Evolutionary conservation across 2,113 vertebrate species (phyloP).

Genomic region (Heptranchias perlo): DNA sequence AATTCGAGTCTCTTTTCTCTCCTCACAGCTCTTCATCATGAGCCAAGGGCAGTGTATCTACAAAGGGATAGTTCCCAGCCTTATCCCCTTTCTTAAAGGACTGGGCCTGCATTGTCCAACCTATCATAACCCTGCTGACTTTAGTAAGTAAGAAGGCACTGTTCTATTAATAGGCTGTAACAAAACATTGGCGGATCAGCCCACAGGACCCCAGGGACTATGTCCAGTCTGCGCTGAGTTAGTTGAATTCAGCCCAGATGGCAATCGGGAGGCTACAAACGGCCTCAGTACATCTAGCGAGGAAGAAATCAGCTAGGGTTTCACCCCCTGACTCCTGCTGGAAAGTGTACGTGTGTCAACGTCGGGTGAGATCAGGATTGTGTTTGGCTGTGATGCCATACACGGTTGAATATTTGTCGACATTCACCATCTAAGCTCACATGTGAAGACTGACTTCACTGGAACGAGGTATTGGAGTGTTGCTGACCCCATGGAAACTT

Average conservation of each 20-base stretch:
- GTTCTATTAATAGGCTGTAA: background rate
- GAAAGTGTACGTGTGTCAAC: background rate
- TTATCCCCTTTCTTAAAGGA: constrained; percentile 94
- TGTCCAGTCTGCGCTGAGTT: background rate
- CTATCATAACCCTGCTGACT: constrained; percentile 96
- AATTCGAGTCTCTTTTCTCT: constrained; percentile 38
- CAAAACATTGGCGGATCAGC: background rate
- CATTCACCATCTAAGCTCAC: background rate
- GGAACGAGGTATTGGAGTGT: background rate
- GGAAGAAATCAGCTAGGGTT: too few relatives aligned
- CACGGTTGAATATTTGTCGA: background rate
- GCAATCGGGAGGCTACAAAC: background rate
- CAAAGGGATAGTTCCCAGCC: constrained; percentile 85
- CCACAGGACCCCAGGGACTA: background rate
- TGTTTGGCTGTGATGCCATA: too few relatives aligned
- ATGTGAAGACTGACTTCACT: background rate
- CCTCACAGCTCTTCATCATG: constrained; percentile 85
- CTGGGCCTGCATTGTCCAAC: constrained; percentile 95
- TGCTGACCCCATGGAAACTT: background rate
- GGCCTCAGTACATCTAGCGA: background rate
- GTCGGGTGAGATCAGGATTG: background rate
- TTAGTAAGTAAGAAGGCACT: constrained; percentile 71
- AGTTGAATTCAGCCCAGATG: background rate
- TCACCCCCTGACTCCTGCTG: too few relatives aligned
- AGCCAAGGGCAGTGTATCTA: constrained; percentile 99